These are phyloP conservation scores for Corythaeola cristata DNA, from an alignment of 2,113 vertebrate genomes.

Conservation along the genomic window DNA sequence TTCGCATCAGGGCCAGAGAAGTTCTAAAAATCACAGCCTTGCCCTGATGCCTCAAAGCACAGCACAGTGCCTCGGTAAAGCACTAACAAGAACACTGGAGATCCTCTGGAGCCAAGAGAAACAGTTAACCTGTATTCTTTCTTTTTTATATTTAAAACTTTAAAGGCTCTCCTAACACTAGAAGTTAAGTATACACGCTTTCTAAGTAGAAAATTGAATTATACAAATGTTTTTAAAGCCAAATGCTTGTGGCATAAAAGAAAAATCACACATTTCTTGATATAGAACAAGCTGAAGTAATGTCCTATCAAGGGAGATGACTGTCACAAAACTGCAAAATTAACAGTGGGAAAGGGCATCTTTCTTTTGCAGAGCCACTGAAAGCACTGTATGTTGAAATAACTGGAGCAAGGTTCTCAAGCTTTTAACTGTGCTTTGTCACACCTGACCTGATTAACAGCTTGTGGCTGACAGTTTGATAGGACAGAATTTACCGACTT, in stretches of 20 bases:
- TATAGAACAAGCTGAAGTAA: neutral
- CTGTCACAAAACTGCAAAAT: neutral
- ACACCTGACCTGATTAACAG: neutral
- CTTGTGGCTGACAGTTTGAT: neutral
- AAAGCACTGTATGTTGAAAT: neutral
- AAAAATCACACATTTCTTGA: neutral
- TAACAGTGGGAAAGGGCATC: neutral
- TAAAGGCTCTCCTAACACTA: neutral
- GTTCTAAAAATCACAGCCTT: neutral
- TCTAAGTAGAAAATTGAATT: neutral
- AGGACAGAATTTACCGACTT: neutral
- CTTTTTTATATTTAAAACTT: neutral
- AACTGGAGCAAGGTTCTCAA: accelerated
- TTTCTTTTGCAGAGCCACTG: neutral
- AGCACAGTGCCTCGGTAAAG: neutral
- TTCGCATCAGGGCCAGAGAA: neutral
- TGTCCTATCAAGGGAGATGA: neutral
- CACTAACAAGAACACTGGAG: neutral
- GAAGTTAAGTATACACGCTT: neutral
- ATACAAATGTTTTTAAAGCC: neutral
- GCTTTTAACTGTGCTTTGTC: neutral
- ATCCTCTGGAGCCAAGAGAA: neutral
- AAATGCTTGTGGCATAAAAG: neutral
- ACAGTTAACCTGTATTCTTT: neutral
- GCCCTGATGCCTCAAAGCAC: neutral